Percentiles rank a stretch among this genome's conserved stretches.
These are phyloP conservation scores for Salvelinus namaycush DNA, from an alignment of 2,113 vertebrate genomes.

Conservation along the genomic window DNA sequence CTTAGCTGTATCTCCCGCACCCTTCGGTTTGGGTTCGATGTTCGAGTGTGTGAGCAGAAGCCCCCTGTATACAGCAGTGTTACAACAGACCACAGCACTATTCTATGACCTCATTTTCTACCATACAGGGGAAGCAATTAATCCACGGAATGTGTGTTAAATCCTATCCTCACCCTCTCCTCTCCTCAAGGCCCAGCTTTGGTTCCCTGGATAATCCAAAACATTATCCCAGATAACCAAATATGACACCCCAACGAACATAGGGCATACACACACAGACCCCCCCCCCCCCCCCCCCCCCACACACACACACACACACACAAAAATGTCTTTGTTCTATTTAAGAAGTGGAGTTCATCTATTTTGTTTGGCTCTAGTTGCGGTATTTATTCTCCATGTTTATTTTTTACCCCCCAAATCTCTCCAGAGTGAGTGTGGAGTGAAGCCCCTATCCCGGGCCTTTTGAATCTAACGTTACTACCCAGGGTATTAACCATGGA, in stretches of 20 bases:
- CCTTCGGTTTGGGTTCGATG: constrained; percentile 28
- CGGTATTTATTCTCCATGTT: constrained; percentile 68
- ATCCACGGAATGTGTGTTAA: constrained; percentile 44
- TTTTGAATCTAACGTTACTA: constrained; percentile 73
- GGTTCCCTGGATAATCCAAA: constrained; percentile 43
- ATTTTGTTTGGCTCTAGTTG: constrained; percentile 61
- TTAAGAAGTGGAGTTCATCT: constrained; percentile 58
- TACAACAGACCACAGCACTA: too few relatives aligned
- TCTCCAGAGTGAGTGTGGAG: constrained; percentile 55
- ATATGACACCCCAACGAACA: constrained; percentile 49
- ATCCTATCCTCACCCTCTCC: constrained; percentile 19
- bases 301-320: constrained; percentile 8
- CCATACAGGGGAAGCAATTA: constrained; percentile 32
- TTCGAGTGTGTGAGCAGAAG: constrained; percentile 2
- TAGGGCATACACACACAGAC: not conserved
- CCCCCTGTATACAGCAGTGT: too few relatives aligned
- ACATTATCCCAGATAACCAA: constrained; percentile 40
- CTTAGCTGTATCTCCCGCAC: not conserved
- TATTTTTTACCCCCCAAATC: constrained; percentile 66
- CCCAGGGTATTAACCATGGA: constrained; percentile 65
- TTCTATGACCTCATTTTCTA: too few relatives aligned
- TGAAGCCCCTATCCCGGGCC: constrained; percentile 49
- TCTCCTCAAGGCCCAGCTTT: constrained; percentile 46
- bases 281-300: not conserved
- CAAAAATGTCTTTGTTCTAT: constrained; percentile 5